Conservation (phyloP, 2,888 invertebrate species). For the Bruchidius siliquastri region DNA sequence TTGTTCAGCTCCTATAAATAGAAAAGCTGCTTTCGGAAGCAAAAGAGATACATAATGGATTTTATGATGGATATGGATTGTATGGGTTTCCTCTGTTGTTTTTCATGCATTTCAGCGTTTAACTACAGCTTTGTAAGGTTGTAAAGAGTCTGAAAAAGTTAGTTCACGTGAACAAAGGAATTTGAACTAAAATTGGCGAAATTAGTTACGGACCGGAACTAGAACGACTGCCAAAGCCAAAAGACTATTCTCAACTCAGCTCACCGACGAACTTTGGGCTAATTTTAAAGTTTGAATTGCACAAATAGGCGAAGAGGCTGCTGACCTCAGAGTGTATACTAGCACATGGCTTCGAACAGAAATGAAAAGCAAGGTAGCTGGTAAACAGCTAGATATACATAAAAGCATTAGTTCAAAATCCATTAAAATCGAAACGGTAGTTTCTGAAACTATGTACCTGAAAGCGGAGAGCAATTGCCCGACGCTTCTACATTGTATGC, state of each 20-base stretch:
- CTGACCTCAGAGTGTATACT: neutral
- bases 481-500: too few species aligned
- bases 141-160: neutral
- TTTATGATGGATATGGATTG: neutral
- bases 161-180: neutral
- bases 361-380: too few species aligned
- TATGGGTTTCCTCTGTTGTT: neutral
- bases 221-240: neutral
- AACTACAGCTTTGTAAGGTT: neutral
- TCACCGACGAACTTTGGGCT: neutral
- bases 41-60: too few species aligned
- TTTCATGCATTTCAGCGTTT: neutral
- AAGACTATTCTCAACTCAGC: neutral
- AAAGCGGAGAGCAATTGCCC: too few species aligned
- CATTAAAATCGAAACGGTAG: too few species aligned
- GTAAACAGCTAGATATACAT: too few species aligned
- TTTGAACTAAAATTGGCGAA: neutral
- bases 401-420: too few species aligned
- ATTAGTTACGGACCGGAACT: neutral
- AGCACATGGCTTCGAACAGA: too few species aligned
- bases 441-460: too few species aligned
- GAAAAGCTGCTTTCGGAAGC: neutral
- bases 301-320: neutral
- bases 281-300: neutral
- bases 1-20: too few species aligned